Percentiles rank a stretch among this genome's conserved stretches.
These are phyloP conservation scores for Leptothorax acervorum DNA, from an alignment of 2,888 invertebrate genomes.

Conservation along the genomic window DNA sequence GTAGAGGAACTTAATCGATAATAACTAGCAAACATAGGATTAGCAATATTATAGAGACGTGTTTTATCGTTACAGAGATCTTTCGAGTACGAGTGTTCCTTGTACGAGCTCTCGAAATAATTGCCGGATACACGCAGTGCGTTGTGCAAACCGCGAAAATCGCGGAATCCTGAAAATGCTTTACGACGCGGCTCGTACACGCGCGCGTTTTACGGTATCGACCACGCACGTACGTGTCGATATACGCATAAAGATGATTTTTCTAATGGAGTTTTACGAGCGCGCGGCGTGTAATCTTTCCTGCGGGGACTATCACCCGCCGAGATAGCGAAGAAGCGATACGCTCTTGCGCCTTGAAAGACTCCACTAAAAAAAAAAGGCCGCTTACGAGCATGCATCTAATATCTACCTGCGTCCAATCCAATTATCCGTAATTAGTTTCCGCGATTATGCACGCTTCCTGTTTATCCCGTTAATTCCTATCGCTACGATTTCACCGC, in stretches of 20 bases:
- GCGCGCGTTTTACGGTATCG: constrained; percentile 15
- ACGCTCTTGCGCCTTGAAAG: background rate
- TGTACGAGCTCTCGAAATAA: background rate
- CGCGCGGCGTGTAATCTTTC: constrained; percentile 13
- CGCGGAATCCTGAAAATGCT: constrained; percentile 18
- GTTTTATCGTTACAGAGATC: background rate
- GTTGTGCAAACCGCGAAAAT: background rate
- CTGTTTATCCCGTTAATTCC: constrained; percentile 38
- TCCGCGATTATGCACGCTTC: constrained; percentile 35
- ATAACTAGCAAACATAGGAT: no score
- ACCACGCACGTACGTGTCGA: constrained; percentile 7
- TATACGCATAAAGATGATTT: constrained; percentile 35
- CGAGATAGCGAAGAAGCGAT: background rate
- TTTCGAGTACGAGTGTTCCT: background rate
- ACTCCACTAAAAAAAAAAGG: background rate
- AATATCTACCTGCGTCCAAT: constrained; percentile 24
- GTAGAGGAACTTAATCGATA: no score
- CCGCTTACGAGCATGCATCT: constrained; percentile 19
- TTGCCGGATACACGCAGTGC: background rate
- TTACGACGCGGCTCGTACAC: background rate
- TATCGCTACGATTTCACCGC: background rate
- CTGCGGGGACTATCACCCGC: background rate
- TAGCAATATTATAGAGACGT: background rate
- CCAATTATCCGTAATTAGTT: constrained; percentile 47
- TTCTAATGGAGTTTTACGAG: constrained; percentile 34